Evolutionary conservation across 2,888 invertebrate genomes (phyloP), one percentile per base, ranked within the genome.

Genomic region (Neoitamus cyanurus): DNA sequence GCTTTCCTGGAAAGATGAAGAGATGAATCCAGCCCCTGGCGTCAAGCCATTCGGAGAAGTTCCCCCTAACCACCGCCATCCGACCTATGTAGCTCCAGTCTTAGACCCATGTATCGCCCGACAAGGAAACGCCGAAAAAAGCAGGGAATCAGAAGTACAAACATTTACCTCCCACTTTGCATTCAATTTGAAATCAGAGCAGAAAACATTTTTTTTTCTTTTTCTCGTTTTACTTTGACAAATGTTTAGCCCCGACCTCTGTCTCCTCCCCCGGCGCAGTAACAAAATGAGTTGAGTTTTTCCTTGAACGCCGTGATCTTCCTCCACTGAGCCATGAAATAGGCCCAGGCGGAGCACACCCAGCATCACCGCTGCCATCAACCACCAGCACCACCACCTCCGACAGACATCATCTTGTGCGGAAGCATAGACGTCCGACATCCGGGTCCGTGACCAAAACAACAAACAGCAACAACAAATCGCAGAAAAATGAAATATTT

Each of bases 361-460:
- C 58, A 20, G 9, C 20, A 20, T 7, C 25, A 2, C 58, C 58
- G 20, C 3, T 9, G 15, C 15, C 58, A 9, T 3, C 58, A 20
- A 58, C 20, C 25, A 58, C 25, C 58, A 42, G 42, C 20, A 58
- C 20, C 20, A 58, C 20, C 58, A 15, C 58, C 58, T 58, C 9
- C 58, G 25, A 25, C 20, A 58, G 58, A 58, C 58, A 58, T 58
- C 58, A 58, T 58, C 58, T 58, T 58, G 58, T 58, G 58, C 25
- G 0, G 58, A 20, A 9, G 20, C 58, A 20, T 58, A 58, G 58
- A 58, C 20, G 58, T 15, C 58, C 25, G 58, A 58, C 58, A 58
- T 58, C 58, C 58, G 58, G 58, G 58, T 58, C 58, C 58, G 58
- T 58, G 58, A 58, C 58, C 58, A 58, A 20, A 58, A 58, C 58